A percentile compares a stretch with the other conserved stretches of the same genome.
Evolutionary conservation across 2,113 vertebrate species (phyloP).

Genomic region (Oncorhynchus masou): DNA sequence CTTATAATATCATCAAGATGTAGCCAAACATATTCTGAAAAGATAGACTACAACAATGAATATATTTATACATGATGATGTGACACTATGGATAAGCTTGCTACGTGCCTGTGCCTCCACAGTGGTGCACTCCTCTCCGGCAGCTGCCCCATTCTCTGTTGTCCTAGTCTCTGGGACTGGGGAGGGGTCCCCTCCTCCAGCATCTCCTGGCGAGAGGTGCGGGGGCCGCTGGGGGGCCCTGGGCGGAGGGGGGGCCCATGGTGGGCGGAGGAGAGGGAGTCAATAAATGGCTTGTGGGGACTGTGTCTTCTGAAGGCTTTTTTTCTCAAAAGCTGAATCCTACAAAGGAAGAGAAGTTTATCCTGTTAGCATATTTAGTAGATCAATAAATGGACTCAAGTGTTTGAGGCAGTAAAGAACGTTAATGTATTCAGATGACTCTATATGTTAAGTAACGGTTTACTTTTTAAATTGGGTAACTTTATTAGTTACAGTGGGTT

Average conservation of each 20-base stretch:
- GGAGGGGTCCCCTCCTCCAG: neutral
- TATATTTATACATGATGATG: too few relatives aligned
- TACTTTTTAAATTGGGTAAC: too few relatives aligned
- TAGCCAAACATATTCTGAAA: too few relatives aligned
- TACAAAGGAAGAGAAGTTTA: neutral
- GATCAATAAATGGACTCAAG: neutral
- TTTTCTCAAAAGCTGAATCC: conserved; percentile 6
- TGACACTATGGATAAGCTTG: neutral
- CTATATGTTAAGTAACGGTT: neutral
- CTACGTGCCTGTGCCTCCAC: conserved; percentile 21
- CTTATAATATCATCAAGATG: too few relatives aligned
- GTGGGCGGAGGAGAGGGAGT: neutral
- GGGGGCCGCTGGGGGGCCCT: neutral
- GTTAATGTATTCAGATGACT: neutral
- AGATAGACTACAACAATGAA: too few relatives aligned
- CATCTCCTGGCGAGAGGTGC: neutral
- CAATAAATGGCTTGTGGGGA: neutral
- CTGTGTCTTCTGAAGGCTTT: neutral
- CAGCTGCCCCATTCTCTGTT: neutral
- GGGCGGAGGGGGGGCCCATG: neutral
- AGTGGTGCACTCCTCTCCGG: conserved; percentile 1
- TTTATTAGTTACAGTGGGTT: too few relatives aligned
- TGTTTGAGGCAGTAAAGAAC: too few relatives aligned
- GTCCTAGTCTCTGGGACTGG: conserved; percentile 2
- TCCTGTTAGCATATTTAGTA: neutral